A percentile compares a stretch with the other conserved stretches of the same genome.
Conservation (phyloP, 2,888 invertebrate genomes). For the Hesperia comma region DNA sequence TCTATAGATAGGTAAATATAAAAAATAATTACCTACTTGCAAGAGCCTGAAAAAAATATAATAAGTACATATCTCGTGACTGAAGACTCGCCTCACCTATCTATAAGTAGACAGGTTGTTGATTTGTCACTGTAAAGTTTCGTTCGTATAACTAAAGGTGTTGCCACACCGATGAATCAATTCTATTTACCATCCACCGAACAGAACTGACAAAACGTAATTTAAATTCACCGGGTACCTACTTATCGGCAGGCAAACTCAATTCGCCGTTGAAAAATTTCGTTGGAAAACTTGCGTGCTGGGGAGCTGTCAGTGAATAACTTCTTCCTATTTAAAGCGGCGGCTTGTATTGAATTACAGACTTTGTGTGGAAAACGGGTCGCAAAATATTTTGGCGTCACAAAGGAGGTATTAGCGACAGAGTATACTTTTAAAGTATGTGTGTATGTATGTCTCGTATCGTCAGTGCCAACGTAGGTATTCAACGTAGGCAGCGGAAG, state of each 20-base stretch:
- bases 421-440: too few species aligned
- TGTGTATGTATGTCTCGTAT: too few species aligned
- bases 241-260: constrained; percentile 26
- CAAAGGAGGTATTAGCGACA: constrained; percentile 79
- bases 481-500: too few species aligned
- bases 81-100: too few species aligned
- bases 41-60: too few species aligned
- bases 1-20: too few species aligned
- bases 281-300: constrained; percentile 24
- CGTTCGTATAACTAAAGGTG: neutral
- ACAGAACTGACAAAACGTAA: constrained; percentile 13
- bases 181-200: constrained; percentile 5
- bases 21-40: too few species aligned
- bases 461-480: too few species aligned
- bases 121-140: neutral
- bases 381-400: constrained; percentile 82
- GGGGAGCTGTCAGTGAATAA: constrained; percentile 45
- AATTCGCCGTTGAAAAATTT: constrained; percentile 32
- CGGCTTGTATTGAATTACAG: constrained; percentile 73
- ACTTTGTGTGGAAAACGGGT: constrained; percentile 81
- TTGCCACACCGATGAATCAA: neutral
- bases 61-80: too few species aligned
- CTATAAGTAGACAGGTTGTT: neutral
- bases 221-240: constrained; percentile 29
- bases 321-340: constrained; percentile 51